Evolutionary conservation across 1,140 invertebrate genomes (phyloP).

Genomic region (Vanessa tameamea): DNA sequence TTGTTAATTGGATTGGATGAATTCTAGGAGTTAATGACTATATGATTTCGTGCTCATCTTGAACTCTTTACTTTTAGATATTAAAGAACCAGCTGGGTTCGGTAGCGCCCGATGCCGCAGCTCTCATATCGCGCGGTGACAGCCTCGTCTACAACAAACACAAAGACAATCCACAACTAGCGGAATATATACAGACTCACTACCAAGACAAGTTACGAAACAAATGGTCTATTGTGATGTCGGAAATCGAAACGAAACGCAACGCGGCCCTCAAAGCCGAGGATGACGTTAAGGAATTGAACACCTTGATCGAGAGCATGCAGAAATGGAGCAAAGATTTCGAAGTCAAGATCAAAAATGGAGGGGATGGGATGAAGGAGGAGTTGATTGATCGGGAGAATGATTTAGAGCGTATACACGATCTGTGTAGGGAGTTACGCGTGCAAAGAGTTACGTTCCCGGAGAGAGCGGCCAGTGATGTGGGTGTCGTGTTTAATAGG

Average conservation of each 20-base stretch:
- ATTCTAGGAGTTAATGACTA: too few species aligned
- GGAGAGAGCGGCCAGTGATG: conserved; percentile 55
- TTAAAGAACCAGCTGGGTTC: conserved; percentile 84
- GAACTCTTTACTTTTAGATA: conserved; percentile 67
- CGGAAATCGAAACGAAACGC: conserved; percentile 83
- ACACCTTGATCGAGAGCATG: conserved; percentile 61
- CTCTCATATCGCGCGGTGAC: conserved; percentile 89
- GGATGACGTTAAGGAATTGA: conserved; percentile 80
- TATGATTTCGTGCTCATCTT: too few species aligned
- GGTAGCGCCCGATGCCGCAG: conserved; percentile 89
- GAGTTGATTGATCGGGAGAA: conserved; percentile 42
- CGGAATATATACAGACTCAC: conserved; percentile 81
- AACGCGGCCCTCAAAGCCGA: conserved; percentile 82
- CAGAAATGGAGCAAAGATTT: conserved; percentile 45
- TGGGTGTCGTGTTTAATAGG: conserved; percentile 43
- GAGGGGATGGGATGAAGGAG: conserved; percentile 27
- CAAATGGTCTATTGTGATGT: conserved; percentile 86
- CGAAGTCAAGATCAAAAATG: conserved; percentile 29
- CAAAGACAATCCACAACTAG: conserved; percentile 79
- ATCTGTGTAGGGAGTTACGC: conserved; percentile 77
- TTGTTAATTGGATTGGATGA: too few species aligned
- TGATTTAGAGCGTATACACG: conserved; percentile 78
- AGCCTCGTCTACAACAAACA: conserved; percentile 84
- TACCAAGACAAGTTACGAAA: conserved; percentile 83
- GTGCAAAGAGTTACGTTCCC: conserved; percentile 55